These are phyloP conservation scores for Cuniculus paca DNA, from an alignment of 2,797 vertebrate genomes.

Conservation along the genomic window DNA sequence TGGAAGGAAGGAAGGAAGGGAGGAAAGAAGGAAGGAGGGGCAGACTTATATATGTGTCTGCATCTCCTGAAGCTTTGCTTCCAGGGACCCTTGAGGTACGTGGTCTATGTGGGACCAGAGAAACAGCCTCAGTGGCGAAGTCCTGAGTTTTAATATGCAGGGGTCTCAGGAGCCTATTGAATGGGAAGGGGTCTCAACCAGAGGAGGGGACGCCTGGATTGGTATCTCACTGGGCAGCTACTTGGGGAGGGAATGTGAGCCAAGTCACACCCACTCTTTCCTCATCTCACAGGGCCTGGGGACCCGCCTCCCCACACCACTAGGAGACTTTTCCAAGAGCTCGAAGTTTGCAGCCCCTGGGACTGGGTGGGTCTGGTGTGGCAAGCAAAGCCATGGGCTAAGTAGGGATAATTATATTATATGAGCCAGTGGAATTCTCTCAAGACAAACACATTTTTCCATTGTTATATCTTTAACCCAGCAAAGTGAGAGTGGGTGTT, in stretches of 20 bases:
- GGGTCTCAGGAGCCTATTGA: background rate
- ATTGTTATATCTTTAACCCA: background rate
- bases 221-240: background rate
- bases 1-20: background rate
- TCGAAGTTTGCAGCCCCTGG: background rate
- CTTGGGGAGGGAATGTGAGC: background rate
- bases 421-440: background rate
- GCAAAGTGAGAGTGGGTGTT: constrained; percentile 10
- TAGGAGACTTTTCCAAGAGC: background rate
- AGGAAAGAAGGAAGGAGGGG: background rate
- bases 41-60: background rate
- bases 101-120: background rate
- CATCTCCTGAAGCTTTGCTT: background rate
- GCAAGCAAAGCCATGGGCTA: background rate
- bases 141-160: background rate
- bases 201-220: background rate
- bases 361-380: background rate
- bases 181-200: background rate
- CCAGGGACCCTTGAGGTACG: background rate
- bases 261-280: background rate
- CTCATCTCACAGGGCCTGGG: background rate
- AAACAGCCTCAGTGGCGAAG: background rate
- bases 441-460: background rate
- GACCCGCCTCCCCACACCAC: background rate
- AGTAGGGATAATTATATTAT: background rate